Evolutionary conservation across 2,113 vertebrate genomes (phyloP).

Genomic region (Brevimyrus niger): DNA sequence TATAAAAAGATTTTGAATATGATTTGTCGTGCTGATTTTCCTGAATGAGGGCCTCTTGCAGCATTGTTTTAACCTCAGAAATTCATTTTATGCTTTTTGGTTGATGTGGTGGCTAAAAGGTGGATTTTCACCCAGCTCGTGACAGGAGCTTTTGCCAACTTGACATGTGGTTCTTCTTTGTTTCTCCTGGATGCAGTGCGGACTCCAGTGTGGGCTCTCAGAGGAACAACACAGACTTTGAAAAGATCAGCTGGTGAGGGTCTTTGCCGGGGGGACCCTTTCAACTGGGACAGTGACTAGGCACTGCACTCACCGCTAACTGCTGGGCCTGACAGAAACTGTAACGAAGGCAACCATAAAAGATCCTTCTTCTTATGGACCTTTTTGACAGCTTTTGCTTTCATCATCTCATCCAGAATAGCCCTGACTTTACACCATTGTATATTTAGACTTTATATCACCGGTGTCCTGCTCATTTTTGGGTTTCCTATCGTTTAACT

Average conservation of each 20-base stretch:
- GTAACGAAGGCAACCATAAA: background rate
- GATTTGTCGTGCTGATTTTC: background rate
- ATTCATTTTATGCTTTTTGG: background rate
- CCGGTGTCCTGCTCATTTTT: no score
- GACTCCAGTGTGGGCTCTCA: background rate
- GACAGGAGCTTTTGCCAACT: no score
- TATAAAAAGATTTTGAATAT: background rate
- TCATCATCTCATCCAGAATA: background rate
- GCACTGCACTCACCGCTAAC: background rate
- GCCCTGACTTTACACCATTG: background rate
- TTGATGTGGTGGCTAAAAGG: background rate
- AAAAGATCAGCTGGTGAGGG: conserved; percentile 5
- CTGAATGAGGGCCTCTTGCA: background rate
- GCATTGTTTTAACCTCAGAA: background rate
- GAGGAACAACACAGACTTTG: background rate
- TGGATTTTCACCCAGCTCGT: background rate
- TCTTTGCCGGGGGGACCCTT: background rate
- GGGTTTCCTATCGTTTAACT: no score
- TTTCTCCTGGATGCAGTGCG: background rate
- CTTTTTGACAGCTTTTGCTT: background rate
- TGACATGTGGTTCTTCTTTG: background rate
- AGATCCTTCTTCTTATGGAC: background rate
- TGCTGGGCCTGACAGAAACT: background rate
- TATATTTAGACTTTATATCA: background rate
- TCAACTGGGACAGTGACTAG: background rate